A percentile compares a stretch with the other conserved stretches of the same genome.
Conservation (phyloP, 2,113 vertebrate species). For the Calypte anna region DNA sequence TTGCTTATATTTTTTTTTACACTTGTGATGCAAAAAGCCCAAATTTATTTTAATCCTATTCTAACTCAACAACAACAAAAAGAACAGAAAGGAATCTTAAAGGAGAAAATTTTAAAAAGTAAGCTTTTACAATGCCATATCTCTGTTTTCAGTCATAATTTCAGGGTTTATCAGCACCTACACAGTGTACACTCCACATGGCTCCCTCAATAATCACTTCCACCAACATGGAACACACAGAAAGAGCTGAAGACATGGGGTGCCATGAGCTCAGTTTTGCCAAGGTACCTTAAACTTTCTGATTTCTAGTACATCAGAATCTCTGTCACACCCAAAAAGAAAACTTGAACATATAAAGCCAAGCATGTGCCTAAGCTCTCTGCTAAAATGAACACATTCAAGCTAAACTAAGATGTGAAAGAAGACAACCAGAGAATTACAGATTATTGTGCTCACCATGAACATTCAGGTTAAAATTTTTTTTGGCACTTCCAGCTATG, state of each 20-base stretch:
- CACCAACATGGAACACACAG: neutral
- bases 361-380: neutral
- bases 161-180: neutral
- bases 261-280: neutral
- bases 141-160: neutral
- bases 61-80: neutral
- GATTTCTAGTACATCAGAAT: neutral
- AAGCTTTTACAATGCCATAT: neutral
- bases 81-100: neutral
- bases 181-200: neutral
- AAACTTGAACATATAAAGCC: neutral
- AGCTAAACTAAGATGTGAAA: neutral
- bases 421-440: neutral
- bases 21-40: neutral
- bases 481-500: slow-evolving; percentile 89
- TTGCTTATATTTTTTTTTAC: neutral
- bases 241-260: neutral
- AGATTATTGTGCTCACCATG: slow-evolving; percentile 81
- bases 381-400: neutral
- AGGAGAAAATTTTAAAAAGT: neutral
- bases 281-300: neutral
- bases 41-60: neutral
- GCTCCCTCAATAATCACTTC: neutral
- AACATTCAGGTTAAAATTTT: slow-evolving; percentile 92
- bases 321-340: neutral